These are phyloP conservation scores for Helicoverpa zea DNA, from an alignment of 1,140 invertebrate genomes.

Conservation along the genomic window DNA sequence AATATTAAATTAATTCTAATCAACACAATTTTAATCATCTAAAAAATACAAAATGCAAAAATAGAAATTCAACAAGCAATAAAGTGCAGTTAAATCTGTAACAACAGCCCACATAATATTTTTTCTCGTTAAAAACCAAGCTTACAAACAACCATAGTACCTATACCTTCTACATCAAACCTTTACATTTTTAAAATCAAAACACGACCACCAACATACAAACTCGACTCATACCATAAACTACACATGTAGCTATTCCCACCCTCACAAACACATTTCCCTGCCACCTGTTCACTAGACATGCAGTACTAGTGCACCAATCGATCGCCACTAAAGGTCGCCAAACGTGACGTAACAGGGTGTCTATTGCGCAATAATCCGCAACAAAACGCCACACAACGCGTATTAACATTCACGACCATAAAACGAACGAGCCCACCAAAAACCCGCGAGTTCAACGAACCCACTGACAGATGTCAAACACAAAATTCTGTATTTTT, in stretches of 20 bases:
- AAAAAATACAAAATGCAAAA: background rate
- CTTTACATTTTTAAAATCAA: background rate
- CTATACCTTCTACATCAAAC: too few relatives aligned
- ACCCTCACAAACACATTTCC: background rate
- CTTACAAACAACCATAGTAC: too few relatives aligned
- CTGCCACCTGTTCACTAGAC: constrained; percentile 39
- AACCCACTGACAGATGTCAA: constrained; percentile 10
- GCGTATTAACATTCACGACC: constrained; percentile 5
- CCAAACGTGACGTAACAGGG: constrained; percentile 77
- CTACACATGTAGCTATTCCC: constrained; percentile 12
- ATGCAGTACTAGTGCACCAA: constrained; percentile 55
- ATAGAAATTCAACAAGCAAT: background rate
- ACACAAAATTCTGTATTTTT: background rate
- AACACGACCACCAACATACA: too few relatives aligned
- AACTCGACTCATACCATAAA: background rate
- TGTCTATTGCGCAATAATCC: constrained; percentile 76
- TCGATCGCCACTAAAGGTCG: constrained; percentile 80
- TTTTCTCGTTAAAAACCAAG: too few relatives aligned
- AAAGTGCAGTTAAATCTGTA: too few relatives aligned
- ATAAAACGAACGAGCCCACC: constrained; percentile 8
- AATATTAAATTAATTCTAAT: background rate
- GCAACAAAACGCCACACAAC: constrained; percentile 60
- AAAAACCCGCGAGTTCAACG: constrained; percentile 22
- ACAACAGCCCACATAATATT: too few relatives aligned
- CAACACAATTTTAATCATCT: too few relatives aligned